Evolutionary conservation across 2,797 vertebrate species (phyloP).

Genomic region (Hafferia zeledoni): DNA sequence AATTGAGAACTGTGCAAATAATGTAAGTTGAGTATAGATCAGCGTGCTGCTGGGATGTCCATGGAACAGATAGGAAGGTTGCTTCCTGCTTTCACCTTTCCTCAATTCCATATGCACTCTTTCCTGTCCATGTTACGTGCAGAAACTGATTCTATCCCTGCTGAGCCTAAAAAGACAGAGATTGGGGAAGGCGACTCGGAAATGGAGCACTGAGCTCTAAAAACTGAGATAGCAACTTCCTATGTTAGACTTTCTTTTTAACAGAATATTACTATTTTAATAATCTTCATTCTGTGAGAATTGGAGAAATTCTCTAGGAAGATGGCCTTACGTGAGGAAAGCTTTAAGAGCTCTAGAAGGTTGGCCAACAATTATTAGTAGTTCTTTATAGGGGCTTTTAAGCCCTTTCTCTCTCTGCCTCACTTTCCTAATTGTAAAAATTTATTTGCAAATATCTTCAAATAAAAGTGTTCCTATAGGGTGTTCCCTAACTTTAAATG

Average conservation of each 20-base stretch:
- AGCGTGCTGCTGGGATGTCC: neutral
- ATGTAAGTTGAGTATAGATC: fast-evolving
- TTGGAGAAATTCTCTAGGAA: neutral
- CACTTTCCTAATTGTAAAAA: neutral
- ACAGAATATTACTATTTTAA: neutral
- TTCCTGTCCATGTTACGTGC: neutral
- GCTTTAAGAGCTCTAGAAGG: neutral
- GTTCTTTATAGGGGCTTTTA: neutral
- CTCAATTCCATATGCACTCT: neutral
- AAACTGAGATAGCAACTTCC: neutral
- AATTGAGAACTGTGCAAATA: neutral
- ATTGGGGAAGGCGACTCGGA: neutral
- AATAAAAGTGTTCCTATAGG: neutral
- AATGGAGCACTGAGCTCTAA: neutral
- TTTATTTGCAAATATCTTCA: neutral
- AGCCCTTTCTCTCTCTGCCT: neutral
- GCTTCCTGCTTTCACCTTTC: neutral
- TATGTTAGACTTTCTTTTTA: neutral
- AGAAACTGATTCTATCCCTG: neutral
- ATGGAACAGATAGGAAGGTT: neutral
- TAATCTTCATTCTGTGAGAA: neutral
- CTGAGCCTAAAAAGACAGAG: neutral
- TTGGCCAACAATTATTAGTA: neutral
- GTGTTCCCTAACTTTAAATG: neutral
- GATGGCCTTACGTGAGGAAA: neutral